Percentiles rank a stretch among this genome's conserved stretches.
Conservation (phyloP, 2,888 invertebrate genomes). For the Hirtodrosophila alboralis region DNA sequence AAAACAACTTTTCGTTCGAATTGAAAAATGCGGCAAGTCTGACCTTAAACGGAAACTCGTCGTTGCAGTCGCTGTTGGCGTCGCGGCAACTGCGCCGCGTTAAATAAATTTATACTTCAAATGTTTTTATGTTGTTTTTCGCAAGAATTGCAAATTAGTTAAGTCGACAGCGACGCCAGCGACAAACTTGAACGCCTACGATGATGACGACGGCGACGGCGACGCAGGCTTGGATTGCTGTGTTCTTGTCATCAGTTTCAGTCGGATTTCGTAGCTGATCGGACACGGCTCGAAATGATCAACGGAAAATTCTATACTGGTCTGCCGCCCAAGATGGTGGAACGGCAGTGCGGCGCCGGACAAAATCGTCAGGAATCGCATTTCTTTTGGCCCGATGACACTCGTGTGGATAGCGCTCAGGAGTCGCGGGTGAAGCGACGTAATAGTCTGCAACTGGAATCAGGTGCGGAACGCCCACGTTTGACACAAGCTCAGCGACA, state of each 20-base stretch:
- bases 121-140: conserved; percentile 60
- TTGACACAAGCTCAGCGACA: conserved; percentile 15
- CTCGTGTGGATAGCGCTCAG: conserved; percentile 70
- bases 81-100: conserved; percentile 33
- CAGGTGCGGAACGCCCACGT: conserved; percentile 20
- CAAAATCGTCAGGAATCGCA: conserved; percentile 82
- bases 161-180: conserved; percentile 30
- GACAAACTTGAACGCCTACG: conserved; percentile 65
- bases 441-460: conserved; percentile 71
- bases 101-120: conserved; percentile 66
- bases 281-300: conserved; percentile 71
- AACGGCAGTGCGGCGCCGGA: conserved; percentile 62
- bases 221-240: conserved; percentile 24
- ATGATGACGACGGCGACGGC: conserved; percentile 39
- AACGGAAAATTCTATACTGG: conserved; percentile 84
- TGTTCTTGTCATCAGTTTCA: conserved; percentile 60
- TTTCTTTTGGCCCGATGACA: conserved; percentile 84
- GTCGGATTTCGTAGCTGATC: conserved; percentile 54
- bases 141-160: conserved; percentile 79
- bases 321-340: conserved; percentile 83
- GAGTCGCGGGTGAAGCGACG: conserved; percentile 74
- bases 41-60: conserved; percentile 79
- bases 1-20: conserved; percentile 71
- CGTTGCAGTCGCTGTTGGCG: conserved; percentile 40
- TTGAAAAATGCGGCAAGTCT: conserved; percentile 71